Base-by-base conservation (phyloP, 37 sponge, comb jelly and placozoan genomes). In the Mnemiopsis leidyi region DNA sequence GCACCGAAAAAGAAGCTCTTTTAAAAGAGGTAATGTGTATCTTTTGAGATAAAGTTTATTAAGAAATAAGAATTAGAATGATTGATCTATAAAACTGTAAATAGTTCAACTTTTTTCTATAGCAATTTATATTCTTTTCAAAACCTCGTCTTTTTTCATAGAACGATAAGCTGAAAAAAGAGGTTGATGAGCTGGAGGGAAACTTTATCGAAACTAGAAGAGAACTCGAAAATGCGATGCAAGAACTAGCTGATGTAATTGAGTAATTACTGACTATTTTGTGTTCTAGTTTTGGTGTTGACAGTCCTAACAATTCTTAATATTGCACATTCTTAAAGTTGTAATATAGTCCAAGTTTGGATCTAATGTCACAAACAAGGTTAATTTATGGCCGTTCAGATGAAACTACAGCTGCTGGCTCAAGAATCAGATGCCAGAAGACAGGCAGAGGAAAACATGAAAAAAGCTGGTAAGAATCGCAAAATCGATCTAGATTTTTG, bases 401-500 rank as follows among this genome's bases (percentile, higher is more conserved):
- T n/a, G n/a, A 71, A 71, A 25, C 5, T 23, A 23, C 9, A 48
- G 5, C 13, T 48, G 13, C 13, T 13, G 13, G 61, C 40, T 0
- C n/a, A 35, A 1, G 36, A 85, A 37, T 39, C 24, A 32, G 35
- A 7, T n/a, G 90, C 90, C 23, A 23, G n/a, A 37, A 38, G 24
- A 3, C 48, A 39, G 24, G 90, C 90, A 25, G 90, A 85, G 21
- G 90, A 85, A 28, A 85, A 13, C 90, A 85, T 39, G 39, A 38
- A 39, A 39, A 85, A 85, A 85, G 40, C 90, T 36, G 90, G 90
- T 85, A 79, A 29, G 37, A 69, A 3, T n/a, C n/a, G n/a, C n/a
- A n/a, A n/a, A n/a, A n/a, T n/a, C n/a, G n/a, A n/a, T n/a, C n/a
- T n/a, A n/a, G n/a, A n/a, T n/a, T n/a, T n/a, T n/a, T n/a, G n/a